Conservation (phyloP, 2,113 vertebrate species). For the Plecturocebus donacophilus region DNA sequence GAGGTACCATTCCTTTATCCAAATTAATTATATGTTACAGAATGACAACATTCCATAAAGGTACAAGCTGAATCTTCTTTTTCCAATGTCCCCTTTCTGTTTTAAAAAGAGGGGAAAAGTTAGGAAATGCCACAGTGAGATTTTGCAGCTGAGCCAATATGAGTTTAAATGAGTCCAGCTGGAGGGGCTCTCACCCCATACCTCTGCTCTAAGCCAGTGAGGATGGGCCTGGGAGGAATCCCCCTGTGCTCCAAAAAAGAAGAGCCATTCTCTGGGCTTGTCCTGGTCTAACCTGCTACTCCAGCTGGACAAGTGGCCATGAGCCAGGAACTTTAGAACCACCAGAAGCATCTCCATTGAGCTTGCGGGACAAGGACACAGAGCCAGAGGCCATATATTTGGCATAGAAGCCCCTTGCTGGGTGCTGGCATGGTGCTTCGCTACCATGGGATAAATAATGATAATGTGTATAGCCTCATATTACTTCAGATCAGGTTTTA, state of each 20-base stretch:
- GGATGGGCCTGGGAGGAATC: neutral
- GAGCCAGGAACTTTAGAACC: neutral
- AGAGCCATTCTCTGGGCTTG: neutral
- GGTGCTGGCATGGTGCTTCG: rapidly evolving
- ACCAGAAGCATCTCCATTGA: neutral
- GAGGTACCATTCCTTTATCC: neutral
- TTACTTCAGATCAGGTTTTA: neutral
- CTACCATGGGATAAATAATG: neutral
- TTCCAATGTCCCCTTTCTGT: neutral
- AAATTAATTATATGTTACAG: slow-evolving; percentile 24
- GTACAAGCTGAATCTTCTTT: neutral
- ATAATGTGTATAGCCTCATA: rapidly evolving
- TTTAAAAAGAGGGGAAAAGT: neutral
- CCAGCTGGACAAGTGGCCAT: neutral
- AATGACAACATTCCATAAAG: neutral
- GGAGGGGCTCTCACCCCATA: neutral
- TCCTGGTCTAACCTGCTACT: neutral
- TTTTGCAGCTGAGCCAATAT: neutral
- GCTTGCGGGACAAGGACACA: neutral
- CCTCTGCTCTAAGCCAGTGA: neutral
- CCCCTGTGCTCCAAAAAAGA: neutral
- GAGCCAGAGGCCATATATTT: neutral
- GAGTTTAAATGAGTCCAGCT: neutral
- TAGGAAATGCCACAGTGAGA: neutral
- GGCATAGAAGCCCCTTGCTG: neutral